Evolutionary conservation across 2,113 vertebrate genomes (phyloP).

Genomic region (Rostratula benghalensis): DNA sequence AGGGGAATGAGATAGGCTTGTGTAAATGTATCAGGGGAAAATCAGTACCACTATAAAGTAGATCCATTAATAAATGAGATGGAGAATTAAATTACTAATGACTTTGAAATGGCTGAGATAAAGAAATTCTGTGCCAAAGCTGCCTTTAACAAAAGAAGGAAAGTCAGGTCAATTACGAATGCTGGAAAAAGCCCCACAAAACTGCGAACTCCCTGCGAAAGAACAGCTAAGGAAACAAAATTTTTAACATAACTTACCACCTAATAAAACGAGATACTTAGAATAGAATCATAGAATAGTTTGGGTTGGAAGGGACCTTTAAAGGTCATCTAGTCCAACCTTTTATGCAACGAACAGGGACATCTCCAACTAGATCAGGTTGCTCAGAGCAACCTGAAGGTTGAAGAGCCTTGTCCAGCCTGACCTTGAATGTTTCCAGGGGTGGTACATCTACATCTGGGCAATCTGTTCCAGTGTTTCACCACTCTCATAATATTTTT

Average conservation of each 20-base stretch:
- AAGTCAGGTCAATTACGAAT: background rate
- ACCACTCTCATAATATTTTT: background rate
- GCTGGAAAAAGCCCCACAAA: background rate
- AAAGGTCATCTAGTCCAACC: background rate
- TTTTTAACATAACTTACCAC: background rate
- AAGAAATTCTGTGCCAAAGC: constrained; percentile 7
- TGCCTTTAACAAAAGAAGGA: constrained; percentile 8
- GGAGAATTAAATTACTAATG: constrained; percentile 46
- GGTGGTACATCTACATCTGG: background rate
- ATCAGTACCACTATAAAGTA: background rate
- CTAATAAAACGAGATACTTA: background rate
- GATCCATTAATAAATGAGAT: constrained; percentile 45
- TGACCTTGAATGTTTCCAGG: background rate
- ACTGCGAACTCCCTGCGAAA: background rate
- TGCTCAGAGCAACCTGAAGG: background rate
- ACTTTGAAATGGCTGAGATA: constrained; percentile 41
- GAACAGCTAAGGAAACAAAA: background rate
- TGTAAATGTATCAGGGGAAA: constrained; percentile 9
- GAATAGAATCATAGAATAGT: background rate
- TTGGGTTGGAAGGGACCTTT: background rate
- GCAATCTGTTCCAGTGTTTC: background rate
- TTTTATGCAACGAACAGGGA: background rate
- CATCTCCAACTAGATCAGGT: background rate
- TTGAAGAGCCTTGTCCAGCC: too few relatives aligned
- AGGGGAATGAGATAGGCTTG: background rate